phyloP scores from a whole-genome alignment of 1,140 invertebrate genomes.

The Trichonephila clavata region DNA sequence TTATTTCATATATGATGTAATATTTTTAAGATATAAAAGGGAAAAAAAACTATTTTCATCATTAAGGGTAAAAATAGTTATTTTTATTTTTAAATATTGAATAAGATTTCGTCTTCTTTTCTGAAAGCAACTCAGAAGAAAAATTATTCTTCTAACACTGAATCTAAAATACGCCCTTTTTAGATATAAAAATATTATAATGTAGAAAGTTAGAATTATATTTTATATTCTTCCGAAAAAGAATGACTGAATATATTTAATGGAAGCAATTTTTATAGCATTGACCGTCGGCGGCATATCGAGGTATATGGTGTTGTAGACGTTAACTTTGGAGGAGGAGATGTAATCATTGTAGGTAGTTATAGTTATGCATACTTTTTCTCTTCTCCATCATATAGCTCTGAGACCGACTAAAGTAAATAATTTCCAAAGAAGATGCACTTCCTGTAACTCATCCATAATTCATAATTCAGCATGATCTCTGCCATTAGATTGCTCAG shows the following conservation, averaged over 20 bases:
- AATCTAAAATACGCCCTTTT: neutral
- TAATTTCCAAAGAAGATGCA: conserved; percentile 47
- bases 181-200: neutral
- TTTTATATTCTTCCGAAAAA: neutral
- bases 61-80: neutral
- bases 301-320: neutral
- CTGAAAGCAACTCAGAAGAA: neutral
- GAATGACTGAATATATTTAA: neutral
- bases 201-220: neutral
- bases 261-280: neutral
- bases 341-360: conserved; percentile 33
- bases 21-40: neutral
- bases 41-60: neutral
- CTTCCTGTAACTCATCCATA: conserved; percentile 52
- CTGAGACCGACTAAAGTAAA: neutral
- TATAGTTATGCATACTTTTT: neutral
- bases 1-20: neutral
- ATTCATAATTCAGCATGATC: conserved; percentile 66
- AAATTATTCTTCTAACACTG: neutral
- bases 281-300: neutral
- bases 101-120: neutral
- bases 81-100: neutral
- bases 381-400: neutral
- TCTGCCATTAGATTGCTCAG: conserved; percentile 19
- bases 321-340: neutral